Percentiles rank a stretch among this genome's conserved stretches.
Evolutionary conservation across 2,113 vertebrate genomes (phyloP).

Genomic region (Steatornis caripensis): DNA sequence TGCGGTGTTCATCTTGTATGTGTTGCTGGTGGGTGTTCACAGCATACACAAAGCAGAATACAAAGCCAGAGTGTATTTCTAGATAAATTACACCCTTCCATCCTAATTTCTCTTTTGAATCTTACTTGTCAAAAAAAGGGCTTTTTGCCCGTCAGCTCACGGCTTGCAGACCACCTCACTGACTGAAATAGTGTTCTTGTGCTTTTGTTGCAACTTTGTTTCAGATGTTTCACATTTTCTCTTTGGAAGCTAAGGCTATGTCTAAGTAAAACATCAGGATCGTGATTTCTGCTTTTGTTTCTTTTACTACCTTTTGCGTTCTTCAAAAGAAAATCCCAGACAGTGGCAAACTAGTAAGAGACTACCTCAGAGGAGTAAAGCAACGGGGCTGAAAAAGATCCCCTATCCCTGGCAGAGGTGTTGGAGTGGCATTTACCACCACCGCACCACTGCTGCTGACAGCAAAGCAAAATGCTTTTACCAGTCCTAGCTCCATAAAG

Average conservation of each 20-base stretch:
- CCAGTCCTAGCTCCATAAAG: background rate
- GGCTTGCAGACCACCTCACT: background rate
- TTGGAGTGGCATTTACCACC: background rate
- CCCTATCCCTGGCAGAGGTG: background rate
- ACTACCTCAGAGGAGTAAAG: background rate
- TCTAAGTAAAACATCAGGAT: background rate
- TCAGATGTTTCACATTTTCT: background rate
- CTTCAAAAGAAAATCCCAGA: background rate
- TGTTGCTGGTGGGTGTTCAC: background rate
- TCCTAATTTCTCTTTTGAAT: background rate
- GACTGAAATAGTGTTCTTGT: background rate
- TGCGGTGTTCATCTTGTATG: background rate
- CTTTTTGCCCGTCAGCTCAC: background rate
- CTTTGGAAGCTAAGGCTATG: background rate
- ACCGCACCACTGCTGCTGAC: background rate
- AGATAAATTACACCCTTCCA: background rate
- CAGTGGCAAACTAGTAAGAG: background rate
- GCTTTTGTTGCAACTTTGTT: background rate
- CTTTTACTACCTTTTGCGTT: background rate
- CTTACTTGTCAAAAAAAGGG: background rate
- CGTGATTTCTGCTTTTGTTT: background rate
- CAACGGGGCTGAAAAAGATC: background rate
- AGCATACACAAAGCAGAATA: background rate
- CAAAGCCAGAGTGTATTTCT: background rate
- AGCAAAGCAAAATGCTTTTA: background rate